Percentiles rank a stretch among this genome's conserved stretches.
These are phyloP conservation scores for Bombus turneri DNA, from an alignment of 1,140 invertebrate genomes.

Conservation along the genomic window DNA sequence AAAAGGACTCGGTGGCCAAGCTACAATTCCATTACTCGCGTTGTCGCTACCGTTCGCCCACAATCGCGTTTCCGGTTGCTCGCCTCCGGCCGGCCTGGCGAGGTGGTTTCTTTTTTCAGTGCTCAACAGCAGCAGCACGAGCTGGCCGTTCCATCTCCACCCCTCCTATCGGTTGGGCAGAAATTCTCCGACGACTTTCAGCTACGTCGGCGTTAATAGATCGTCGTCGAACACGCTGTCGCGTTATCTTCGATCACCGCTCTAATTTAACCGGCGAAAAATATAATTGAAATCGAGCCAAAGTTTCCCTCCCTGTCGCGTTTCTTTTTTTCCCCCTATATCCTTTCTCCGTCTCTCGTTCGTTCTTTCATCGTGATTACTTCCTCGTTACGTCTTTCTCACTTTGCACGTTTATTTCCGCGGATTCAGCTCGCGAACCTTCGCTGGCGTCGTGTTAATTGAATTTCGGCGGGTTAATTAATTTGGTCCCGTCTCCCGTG, in stretches of 20 bases:
- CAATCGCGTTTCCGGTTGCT: conserved; percentile 59
- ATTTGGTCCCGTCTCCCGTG: neutral
- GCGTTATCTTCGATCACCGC: conserved; percentile 34
- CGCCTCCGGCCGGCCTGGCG: conserved; percentile 26
- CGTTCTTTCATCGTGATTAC: neutral
- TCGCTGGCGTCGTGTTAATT: conserved; percentile 26
- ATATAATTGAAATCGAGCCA: conserved; percentile 49
- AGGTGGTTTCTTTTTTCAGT: conserved; percentile 27
- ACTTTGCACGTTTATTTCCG: conserved; percentile 6
- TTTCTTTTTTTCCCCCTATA: too few relatives aligned
- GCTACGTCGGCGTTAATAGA: conserved; percentile 45
- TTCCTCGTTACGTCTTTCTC: neutral
- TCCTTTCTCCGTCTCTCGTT: neutral
- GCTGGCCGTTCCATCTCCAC: neutral
- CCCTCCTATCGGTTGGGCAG: neutral
- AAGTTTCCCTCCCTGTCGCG: neutral
- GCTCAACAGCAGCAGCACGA: neutral
- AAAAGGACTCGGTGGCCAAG: conserved; percentile 39
- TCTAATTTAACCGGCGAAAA: conserved; percentile 45
- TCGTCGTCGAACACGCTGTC: conserved; percentile 32
- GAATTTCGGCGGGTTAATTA: conserved; percentile 42
- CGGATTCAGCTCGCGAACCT: conserved; percentile 12
- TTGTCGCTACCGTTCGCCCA: conserved; percentile 40
- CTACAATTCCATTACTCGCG: conserved; percentile 57
- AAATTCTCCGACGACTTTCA: conserved; percentile 37